phyloP scores from a whole-genome alignment of 2,797 vertebrate species.

The Eospalax fontanierii region DNA sequence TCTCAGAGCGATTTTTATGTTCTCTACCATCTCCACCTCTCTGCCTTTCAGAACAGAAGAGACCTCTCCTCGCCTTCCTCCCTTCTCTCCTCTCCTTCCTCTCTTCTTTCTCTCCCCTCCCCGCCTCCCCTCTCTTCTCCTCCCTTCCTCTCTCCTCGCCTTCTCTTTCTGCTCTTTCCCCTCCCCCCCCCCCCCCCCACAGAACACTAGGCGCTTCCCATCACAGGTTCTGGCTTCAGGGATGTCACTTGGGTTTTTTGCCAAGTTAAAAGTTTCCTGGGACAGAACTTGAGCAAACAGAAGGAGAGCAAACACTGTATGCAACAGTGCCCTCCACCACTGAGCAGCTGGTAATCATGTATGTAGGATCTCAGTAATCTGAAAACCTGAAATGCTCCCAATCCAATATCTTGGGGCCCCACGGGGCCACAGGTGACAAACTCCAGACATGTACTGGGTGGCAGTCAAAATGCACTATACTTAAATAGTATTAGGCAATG shows the following conservation, averaged over 20 bases:
- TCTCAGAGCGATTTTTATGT: background rate
- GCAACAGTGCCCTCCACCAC: background rate
- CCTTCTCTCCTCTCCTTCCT: too few relatives aligned
- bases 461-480: background rate
- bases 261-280: background rate
- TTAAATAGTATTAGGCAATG: background rate
- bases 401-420: background rate
- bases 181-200: too few relatives aligned
- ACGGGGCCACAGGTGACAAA: background rate
- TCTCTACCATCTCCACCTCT: background rate
- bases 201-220: fast-evolving
- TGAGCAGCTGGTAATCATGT: background rate
- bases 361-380: background rate
- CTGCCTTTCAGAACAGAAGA: background rate
- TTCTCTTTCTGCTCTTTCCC: too few relatives aligned
- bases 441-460: background rate
- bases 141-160: background rate
- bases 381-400: background rate
- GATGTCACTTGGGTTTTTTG: background rate
- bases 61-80: background rate
- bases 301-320: background rate
- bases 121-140: background rate
- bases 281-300: background rate
- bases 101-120: too few relatives aligned
- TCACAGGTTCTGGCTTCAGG: background rate